Conservation (phyloP, 2,797 vertebrate genomes). For the Neosalanx taihuensis region DNA sequence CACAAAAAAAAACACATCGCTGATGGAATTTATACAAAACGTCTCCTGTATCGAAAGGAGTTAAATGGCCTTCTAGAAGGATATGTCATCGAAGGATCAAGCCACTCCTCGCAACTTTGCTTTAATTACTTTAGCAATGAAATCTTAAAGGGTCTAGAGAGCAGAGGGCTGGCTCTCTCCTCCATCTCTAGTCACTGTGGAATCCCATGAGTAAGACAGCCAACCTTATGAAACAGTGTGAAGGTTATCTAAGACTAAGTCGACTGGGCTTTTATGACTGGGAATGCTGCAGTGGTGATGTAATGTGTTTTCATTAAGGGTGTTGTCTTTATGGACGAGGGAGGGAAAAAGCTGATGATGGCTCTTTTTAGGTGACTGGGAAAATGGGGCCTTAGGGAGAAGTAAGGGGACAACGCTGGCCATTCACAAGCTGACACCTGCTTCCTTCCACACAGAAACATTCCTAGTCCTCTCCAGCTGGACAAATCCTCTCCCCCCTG, state of each 20-base stretch:
- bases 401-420: constrained; percentile 27
- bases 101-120: not conserved
- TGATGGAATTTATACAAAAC: not conserved
- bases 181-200: constrained; percentile 1
- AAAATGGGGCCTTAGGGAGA: constrained; percentile 10
- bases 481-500: constrained; percentile 11
- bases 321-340: constrained; percentile 22
- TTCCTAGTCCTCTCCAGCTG: constrained; percentile 24
- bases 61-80: not conserved
- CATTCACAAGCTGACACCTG: constrained; percentile 34
- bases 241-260: constrained; percentile 14
- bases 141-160: not conserved
- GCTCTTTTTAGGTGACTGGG: constrained; percentile 24
- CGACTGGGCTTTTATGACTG: constrained; percentile 1
- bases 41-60: not conserved
- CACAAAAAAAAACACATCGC: not conserved
- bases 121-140: not conserved
- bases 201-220: constrained; percentile 17
- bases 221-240: constrained; percentile 5
- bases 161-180: not conserved
- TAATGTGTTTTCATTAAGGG: constrained; percentile 22
- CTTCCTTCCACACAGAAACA: constrained; percentile 25
- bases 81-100: not conserved
- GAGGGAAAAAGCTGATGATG: constrained; percentile 28
- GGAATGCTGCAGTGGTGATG: constrained; percentile 14